Percentiles rank a stretch among this genome's conserved stretches.
Conservation (phyloP, 2,113 vertebrate genomes). For the Zosterops lateralis region DNA sequence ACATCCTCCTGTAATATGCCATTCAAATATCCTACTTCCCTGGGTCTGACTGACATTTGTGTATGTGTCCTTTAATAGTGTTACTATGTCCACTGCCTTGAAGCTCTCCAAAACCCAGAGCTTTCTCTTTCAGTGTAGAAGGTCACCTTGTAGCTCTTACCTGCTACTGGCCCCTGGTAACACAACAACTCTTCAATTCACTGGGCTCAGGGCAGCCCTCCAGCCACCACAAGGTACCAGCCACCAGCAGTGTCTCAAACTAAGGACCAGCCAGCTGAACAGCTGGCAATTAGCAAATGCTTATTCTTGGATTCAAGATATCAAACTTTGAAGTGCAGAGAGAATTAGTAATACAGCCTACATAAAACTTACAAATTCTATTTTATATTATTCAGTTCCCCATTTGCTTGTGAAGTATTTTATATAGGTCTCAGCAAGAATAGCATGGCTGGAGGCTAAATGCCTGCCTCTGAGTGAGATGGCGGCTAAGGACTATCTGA, state of each 20-base stretch:
- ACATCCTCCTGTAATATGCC: not conserved
- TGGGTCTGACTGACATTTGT: not conserved
- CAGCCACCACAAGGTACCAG: not conserved
- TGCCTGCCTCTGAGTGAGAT: not conserved
- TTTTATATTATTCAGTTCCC: constrained; percentile 1
- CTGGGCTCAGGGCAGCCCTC: not conserved
- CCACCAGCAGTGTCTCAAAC: not conserved
- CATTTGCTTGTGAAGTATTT: constrained; percentile 5
- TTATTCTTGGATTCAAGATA: not conserved
- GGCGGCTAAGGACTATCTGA: not conserved
- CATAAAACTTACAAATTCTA: not conserved
- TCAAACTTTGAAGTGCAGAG: not conserved
- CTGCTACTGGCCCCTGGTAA: not conserved
- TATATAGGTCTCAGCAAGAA: not conserved
- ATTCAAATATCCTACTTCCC: not conserved
- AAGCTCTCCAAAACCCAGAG: not conserved
- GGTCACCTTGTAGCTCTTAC: not conserved
- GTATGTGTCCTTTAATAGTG: not conserved
- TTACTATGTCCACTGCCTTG: not conserved
- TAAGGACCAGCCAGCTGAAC: not conserved
- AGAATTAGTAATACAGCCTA: not conserved
- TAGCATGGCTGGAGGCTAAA: not conserved
- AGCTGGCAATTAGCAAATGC: not conserved
- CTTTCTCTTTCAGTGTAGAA: not conserved
- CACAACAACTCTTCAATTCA: not conserved